These are phyloP conservation scores for Cyrtodaria siliqua DNA, from an alignment of 2,888 invertebrate species.

Conservation along the genomic window DNA sequence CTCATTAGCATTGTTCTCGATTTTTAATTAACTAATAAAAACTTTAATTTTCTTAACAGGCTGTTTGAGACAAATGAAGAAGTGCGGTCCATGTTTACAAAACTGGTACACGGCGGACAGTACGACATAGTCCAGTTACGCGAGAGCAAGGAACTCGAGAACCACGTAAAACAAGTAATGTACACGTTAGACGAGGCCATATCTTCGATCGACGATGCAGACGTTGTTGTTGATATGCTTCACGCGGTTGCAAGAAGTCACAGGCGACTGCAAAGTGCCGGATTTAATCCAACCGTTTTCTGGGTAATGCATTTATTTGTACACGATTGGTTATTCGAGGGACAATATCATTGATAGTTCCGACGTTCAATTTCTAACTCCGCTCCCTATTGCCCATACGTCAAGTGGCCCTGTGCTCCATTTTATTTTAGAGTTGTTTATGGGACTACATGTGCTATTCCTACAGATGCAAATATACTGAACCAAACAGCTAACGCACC, in stretches of 20 bases:
- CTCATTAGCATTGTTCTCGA: too few species aligned
- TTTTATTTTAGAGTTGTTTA: too few species aligned
- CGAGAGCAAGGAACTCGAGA: slow-evolving; percentile 92
- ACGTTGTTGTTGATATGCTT: slow-evolving; percentile 93
- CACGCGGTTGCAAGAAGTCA: slow-evolving; percentile 94
- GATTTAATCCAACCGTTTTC: slow-evolving; percentile 94
- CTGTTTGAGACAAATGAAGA: slow-evolving; percentile 60
- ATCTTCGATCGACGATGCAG: slow-evolving; percentile 94
- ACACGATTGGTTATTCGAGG: too few species aligned
- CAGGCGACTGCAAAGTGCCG: slow-evolving; percentile 90
- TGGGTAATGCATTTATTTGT: slow-evolving; percentile 89
- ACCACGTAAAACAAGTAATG: slow-evolving; percentile 96
- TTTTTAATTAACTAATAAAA: too few species aligned
- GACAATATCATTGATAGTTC: slow-evolving; percentile 9
- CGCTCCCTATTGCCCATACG: too few species aligned
- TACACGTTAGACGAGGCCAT: slow-evolving; percentile 95
- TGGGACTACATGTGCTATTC: too few species aligned
- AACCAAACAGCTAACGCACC: too few species aligned
- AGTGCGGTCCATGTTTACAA: slow-evolving; percentile 44
- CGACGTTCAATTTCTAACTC: too few species aligned
- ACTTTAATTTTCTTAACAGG: too few species aligned
- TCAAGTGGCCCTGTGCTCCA: too few species aligned
- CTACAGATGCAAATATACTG: too few species aligned
- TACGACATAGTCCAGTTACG: slow-evolving; percentile 91
- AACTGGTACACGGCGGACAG: slow-evolving; percentile 4